These are phyloP conservation scores for Spodoptera exigua DNA, from an alignment of 2,888 invertebrate species.

Conservation along the genomic window DNA sequence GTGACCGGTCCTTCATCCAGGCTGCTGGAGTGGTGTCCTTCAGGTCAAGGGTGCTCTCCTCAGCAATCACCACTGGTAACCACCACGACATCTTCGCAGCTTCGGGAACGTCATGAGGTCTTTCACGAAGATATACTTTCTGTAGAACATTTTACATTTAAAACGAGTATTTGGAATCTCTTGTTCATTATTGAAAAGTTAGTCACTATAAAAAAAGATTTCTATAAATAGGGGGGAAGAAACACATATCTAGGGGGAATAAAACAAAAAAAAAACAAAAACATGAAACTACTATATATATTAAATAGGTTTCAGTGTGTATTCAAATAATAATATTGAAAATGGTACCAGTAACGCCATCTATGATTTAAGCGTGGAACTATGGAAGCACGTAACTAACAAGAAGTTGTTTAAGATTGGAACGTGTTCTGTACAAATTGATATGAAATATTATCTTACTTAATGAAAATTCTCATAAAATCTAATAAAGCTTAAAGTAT, in stretches of 20 bases:
- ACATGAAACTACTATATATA: no score
- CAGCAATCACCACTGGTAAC: constrained; percentile 91
- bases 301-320: no score
- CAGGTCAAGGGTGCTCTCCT: constrained; percentile 90
- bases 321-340: not conserved
- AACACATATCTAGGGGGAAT: no score
- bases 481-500: no score
- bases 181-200: no score
- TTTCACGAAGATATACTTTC: constrained; percentile 92
- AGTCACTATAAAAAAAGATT: no score
- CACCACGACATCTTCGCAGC: constrained; percentile 93
- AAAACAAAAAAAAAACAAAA: no score
- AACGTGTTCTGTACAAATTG: no score
- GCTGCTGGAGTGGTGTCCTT: constrained; percentile 86
- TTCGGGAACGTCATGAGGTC: constrained; percentile 92
- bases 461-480: no score
- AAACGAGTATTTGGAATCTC: no score
- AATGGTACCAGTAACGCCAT: constrained; percentile 32
- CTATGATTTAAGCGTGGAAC: constrained; percentile 3
- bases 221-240: no score
- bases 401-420: not conserved
- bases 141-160: constrained; percentile 56
- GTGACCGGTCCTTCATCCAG: constrained; percentile 91
- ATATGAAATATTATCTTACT: no score
- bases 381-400: not conserved